Conservation (phyloP, 92 coral and sea anemone genomes). For the Pocillopora meandrina region DNA sequence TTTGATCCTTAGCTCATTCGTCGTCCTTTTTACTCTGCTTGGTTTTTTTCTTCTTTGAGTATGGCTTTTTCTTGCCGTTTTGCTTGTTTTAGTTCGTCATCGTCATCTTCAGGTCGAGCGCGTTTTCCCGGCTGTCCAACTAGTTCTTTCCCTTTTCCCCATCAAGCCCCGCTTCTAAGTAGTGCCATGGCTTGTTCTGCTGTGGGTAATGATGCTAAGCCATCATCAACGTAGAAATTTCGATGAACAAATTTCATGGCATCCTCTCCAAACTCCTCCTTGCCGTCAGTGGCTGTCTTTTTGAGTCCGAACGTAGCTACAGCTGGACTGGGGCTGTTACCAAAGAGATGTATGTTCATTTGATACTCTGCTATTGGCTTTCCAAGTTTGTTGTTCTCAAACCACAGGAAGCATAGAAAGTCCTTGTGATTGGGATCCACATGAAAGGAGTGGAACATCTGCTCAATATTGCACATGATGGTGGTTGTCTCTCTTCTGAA, state of each 20-base stretch:
- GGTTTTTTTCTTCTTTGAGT: not conserved
- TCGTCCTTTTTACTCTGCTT: constrained; percentile 11
- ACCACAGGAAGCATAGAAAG: constrained; percentile 69
- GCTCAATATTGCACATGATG: no score
- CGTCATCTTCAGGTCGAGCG: not conserved
- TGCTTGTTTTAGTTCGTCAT: constrained; percentile 16
- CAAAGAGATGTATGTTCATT: constrained; percentile 79
- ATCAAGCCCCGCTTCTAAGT: not conserved
- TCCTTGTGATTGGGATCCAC: constrained; percentile 67
- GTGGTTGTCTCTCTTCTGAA: constrained; percentile 42
- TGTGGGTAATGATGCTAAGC: constrained; percentile 20
- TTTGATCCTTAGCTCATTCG: not conserved
- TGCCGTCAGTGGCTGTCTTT: constrained; percentile 50
- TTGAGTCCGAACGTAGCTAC: constrained; percentile 64
- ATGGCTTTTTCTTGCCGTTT: constrained; percentile 22
- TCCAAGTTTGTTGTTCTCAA: constrained; percentile 47
- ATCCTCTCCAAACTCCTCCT: constrained; percentile 44
- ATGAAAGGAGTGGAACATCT: constrained; percentile 58
- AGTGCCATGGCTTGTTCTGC: constrained; percentile 22
- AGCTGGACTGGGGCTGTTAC: constrained; percentile 65
- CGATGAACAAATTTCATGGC: constrained; percentile 43
- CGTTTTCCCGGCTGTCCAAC: not conserved
- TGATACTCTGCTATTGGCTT: constrained; percentile 55
- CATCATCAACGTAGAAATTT: no score
- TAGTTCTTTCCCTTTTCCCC: constrained; percentile 16